phyloP scores from a whole-genome alignment of 1,140 invertebrate species.

The Drosophila sp. region DNA sequence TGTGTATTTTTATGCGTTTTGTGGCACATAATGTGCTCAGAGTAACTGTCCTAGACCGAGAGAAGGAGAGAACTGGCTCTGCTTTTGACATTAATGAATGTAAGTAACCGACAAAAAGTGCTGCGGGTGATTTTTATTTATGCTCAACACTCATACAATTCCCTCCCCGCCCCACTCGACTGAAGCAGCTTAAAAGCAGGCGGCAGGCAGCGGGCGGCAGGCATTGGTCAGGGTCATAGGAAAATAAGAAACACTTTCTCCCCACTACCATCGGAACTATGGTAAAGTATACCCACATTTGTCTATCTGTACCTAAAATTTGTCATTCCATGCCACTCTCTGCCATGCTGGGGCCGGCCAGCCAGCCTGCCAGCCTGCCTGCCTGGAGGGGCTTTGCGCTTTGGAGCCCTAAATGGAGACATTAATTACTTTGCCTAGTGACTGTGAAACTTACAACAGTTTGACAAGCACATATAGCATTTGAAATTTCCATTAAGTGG shows the following conservation, averaged over 20 bases:
- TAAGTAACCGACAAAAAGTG: constrained; percentile 61
- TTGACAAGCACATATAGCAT: neutral
- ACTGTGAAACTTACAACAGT: neutral
- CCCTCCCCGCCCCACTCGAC: constrained; percentile 4
- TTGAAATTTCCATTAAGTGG: no score
- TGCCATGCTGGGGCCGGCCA: no score
- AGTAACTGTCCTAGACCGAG: constrained; percentile 50
- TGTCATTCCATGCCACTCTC: neutral
- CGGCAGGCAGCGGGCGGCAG: constrained; percentile 31
- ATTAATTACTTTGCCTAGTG: constrained; percentile 4
- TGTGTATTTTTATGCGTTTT: constrained; percentile 69
- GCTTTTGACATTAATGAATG: constrained; percentile 77
- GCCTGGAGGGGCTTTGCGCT: no score
- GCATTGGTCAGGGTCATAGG: constrained; percentile 18
- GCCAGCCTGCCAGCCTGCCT: no score
- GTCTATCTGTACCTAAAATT: constrained; percentile 14
- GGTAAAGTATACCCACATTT: neutral
- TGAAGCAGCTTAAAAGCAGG: constrained; percentile 38
- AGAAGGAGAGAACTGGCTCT: constrained; percentile 26
- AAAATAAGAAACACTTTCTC: neutral
- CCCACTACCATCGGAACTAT: constrained; percentile 2
- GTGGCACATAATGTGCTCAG: constrained; percentile 72
- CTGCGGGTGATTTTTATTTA: constrained; percentile 76
- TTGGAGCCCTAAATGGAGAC: neutral
- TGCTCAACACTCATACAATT: constrained; percentile 43